Conservation (phyloP, 2,888 invertebrate genomes). For the Geophilus truncorum region DNA sequence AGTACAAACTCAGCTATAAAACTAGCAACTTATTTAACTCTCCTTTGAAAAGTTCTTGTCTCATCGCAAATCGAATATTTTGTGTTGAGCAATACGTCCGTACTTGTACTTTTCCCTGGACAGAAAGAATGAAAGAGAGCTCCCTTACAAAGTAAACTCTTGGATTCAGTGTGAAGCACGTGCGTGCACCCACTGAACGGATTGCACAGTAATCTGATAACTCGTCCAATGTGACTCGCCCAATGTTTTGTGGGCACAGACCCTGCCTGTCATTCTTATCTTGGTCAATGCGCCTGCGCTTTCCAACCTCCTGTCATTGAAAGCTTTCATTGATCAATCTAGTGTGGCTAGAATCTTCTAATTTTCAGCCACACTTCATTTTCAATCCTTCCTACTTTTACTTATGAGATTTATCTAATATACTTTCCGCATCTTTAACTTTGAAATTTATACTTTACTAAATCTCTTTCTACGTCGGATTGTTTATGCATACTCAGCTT, state of each 20-base stretch:
- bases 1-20: neutral
- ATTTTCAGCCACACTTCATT: neutral
- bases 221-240: slow-evolving; percentile 11
- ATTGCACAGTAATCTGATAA: neutral
- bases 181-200: neutral
- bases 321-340: neutral
- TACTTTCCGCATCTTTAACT: too few species aligned
- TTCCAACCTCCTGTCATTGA: neutral
- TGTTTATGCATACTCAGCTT: too few species aligned
- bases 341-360: neutral
- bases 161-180: slow-evolving; percentile 25
- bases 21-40: neutral
- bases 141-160: neutral
- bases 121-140: neutral
- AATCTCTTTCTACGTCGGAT: too few species aligned
- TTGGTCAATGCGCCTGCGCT: slow-evolving; percentile 6
- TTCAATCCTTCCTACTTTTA: neutral
- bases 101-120: neutral
- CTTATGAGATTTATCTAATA: too few species aligned
- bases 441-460: too few species aligned
- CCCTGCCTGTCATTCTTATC: slow-evolving; percentile 19
- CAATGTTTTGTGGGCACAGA: slow-evolving; percentile 5
- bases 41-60: neutral
- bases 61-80: neutral
- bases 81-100: neutral